Evolutionary conservation across 1,140 invertebrate genomes (phyloP).

Genomic region (Cyrtorhinus lividipennis): DNA sequence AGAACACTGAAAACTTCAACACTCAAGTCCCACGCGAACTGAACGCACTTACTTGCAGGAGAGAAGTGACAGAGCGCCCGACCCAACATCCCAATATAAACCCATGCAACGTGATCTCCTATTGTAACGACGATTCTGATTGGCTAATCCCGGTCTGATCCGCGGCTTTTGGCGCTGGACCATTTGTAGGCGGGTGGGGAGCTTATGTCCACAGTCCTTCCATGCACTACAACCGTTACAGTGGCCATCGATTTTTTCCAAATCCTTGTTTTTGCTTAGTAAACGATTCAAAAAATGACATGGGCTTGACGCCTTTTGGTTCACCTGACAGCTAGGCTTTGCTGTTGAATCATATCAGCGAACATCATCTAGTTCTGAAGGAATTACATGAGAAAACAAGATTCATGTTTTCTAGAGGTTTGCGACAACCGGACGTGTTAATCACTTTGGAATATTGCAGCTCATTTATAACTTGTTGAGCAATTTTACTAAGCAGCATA

Average conservation of each 20-base stretch:
- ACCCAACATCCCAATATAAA: slow-evolving; percentile 60
- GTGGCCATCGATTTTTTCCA: neutral
- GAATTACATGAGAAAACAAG: too few species aligned
- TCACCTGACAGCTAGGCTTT: too few species aligned
- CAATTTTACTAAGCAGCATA: too few species aligned
- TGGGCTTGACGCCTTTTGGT: too few species aligned
- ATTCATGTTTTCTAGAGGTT: too few species aligned
- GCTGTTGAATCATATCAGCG: too few species aligned
- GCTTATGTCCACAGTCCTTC: neutral
- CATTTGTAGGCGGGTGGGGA: neutral
- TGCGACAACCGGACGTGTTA: too few species aligned
- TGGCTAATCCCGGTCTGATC: slow-evolving; percentile 27
- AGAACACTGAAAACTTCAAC: neutral
- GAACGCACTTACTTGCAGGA: slow-evolving; percentile 72
- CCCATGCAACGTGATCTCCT: slow-evolving; percentile 68
- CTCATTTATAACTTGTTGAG: too few species aligned
- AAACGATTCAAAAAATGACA: too few species aligned
- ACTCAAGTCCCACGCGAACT: slow-evolving; percentile 26
- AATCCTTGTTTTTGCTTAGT: neutral
- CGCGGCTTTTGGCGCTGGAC: neutral
- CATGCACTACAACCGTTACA: neutral
- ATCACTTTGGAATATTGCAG: too few species aligned
- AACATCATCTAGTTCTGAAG: too few species aligned
- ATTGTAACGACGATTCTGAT: slow-evolving; percentile 33
- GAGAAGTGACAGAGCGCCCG: slow-evolving; percentile 69